These are phyloP conservation scores for Cyprinodon tularosa DNA, from an alignment of 2,113 vertebrate species.

Conservation along the genomic window DNA sequence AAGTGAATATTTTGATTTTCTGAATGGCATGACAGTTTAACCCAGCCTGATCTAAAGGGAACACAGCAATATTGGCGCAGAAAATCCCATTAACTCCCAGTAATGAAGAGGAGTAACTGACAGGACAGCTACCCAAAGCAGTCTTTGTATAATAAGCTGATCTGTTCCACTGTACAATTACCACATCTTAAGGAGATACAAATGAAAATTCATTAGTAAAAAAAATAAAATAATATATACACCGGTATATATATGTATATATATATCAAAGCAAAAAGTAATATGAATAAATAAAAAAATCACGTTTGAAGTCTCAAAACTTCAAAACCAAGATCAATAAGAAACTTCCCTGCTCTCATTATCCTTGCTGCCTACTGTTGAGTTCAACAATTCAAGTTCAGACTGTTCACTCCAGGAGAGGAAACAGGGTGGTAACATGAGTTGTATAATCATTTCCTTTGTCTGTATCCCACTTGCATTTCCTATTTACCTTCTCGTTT, in stretches of 20 bases:
- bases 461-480: conserved; percentile 49
- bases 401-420: conserved; percentile 2
- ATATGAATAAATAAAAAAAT: neutral
- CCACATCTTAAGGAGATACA: conserved; percentile 50
- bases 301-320: neutral
- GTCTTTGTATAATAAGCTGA: conserved; percentile 48
- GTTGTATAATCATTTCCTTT: conserved; percentile 61
- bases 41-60: conserved; percentile 8
- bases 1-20: conserved; percentile 29
- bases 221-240: conserved; percentile 21
- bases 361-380: neutral
- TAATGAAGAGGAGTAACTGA: conserved; percentile 49
- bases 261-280: too few relatives aligned
- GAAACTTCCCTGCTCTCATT: neutral
- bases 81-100: conserved; percentile 31
- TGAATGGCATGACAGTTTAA: conserved; percentile 29
- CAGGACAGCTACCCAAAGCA: conserved; percentile 51
- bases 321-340: neutral
- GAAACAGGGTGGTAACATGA: conserved; percentile 36
- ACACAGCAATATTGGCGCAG: conserved; percentile 12
- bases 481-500: conserved; percentile 59
- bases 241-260: too few relatives aligned
- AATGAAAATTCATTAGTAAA: conserved; percentile 42
- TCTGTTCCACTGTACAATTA: conserved; percentile 67
- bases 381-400: conserved; percentile 21